These are phyloP conservation scores for Halcyon leucocephala DNA, from an alignment of 2,797 vertebrate species.

Conservation along the genomic window DNA sequence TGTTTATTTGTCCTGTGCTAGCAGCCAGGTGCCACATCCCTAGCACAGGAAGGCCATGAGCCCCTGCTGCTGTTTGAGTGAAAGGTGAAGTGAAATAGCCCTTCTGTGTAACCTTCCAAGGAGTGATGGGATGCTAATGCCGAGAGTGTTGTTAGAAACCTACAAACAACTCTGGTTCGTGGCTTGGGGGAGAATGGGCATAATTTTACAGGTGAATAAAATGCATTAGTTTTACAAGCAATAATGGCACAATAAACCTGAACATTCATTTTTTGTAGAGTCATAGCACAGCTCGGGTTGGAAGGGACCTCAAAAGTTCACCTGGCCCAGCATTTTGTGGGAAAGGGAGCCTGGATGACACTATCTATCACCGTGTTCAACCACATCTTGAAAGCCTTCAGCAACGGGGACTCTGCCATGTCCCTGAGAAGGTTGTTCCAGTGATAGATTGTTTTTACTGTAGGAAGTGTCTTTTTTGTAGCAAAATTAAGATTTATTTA, in stretches of 20 bases:
- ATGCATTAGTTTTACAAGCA: slow-evolving; percentile 4
- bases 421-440: not conserved
- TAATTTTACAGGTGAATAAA: slow-evolving; percentile 39
- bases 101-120: not conserved
- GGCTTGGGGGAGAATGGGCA: not conserved
- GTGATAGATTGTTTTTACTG: not conserved
- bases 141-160: not conserved
- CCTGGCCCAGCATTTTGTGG: not conserved
- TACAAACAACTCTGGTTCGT: not conserved
- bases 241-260: not conserved
- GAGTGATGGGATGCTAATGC: not conserved
- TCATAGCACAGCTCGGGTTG: not conserved
- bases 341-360: not conserved
- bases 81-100: not conserved
- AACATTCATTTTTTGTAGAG: not conserved
- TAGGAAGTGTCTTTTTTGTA: not conserved
- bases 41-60: accelerated
- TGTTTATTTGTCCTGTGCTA: not conserved
- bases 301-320: not conserved
- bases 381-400: not conserved
- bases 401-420: accelerated
- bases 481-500: not conserved
- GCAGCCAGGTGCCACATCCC: accelerated
- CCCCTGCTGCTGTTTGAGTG: not conserved
- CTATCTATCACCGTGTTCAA: not conserved